Conservation (phyloP, 2,113 vertebrate species). For the Malurus elegans region DNA sequence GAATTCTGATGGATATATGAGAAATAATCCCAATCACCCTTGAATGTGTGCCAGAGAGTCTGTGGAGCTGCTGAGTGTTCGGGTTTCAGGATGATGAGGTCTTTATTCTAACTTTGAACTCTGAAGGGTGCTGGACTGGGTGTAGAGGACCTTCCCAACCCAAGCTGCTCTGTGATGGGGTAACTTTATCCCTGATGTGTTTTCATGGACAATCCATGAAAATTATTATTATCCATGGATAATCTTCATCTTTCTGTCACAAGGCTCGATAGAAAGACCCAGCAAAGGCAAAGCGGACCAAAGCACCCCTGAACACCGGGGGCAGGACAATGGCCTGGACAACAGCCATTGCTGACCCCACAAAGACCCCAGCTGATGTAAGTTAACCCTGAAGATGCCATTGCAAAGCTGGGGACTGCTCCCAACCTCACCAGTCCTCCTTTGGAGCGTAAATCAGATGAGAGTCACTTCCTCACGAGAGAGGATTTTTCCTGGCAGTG, state of each 20-base stretch:
- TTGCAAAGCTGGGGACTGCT: background rate
- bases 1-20: background rate
- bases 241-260: background rate
- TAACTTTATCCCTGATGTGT: too few relatives aligned
- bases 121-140: background rate
- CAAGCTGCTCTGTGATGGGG: background rate
- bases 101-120: background rate
- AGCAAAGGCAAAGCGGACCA: background rate
- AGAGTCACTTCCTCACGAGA: background rate
- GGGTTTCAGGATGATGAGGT: too few relatives aligned
- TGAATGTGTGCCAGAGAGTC: background rate
- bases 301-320: background rate
- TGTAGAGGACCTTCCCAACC: background rate
- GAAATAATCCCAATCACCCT: background rate
- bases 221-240: too few relatives aligned
- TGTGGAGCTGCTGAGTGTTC: background rate
- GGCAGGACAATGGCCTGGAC: background rate
- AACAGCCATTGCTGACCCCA: background rate
- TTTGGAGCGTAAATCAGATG: background rate
- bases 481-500: background rate
- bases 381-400: background rate
- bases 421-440: background rate
- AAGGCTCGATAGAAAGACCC: background rate
- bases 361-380: background rate
- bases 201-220: too few relatives aligned